Evolutionary conservation across 2,797 vertebrate species (phyloP).

Genomic region (Sebastolobus alascanus): DNA sequence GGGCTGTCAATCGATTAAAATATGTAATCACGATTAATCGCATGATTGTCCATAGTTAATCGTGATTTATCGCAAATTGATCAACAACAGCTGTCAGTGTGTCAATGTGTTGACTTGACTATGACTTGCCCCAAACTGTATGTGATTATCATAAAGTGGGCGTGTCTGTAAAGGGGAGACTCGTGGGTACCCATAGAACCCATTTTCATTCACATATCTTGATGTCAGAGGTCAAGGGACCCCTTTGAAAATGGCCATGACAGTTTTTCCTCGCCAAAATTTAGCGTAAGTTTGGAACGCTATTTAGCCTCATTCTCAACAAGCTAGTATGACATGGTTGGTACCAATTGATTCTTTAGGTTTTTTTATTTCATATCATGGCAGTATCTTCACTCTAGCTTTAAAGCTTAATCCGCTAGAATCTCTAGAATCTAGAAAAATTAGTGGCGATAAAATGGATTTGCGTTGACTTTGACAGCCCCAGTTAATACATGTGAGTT

Average conservation of each 20-base stretch:
- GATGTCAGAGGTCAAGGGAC: too few relatives aligned
- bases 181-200: too few relatives aligned
- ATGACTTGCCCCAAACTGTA: neutral
- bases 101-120: neutral
- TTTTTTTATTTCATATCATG: neutral
- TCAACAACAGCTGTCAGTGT: rapidly evolving
- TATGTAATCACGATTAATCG: neutral
- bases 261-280: too few relatives aligned
- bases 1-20: neutral
- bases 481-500: neutral
- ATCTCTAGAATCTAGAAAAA: neutral
- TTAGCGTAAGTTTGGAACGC: too few relatives aligned
- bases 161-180: too few relatives aligned
- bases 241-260: too few relatives aligned
- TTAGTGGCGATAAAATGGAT: neutral
- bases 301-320: rapidly evolving
- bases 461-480: neutral
- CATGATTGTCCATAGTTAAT: neutral
- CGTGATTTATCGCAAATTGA: neutral
- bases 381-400: neutral
- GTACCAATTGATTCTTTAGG: neutral
- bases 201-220: too few relatives aligned
- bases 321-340: neutral
- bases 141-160: too few relatives aligned
- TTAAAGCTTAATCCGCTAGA: too few relatives aligned